Conservation (phyloP, 2,797 vertebrate species). For the Salarias fasciatus region DNA sequence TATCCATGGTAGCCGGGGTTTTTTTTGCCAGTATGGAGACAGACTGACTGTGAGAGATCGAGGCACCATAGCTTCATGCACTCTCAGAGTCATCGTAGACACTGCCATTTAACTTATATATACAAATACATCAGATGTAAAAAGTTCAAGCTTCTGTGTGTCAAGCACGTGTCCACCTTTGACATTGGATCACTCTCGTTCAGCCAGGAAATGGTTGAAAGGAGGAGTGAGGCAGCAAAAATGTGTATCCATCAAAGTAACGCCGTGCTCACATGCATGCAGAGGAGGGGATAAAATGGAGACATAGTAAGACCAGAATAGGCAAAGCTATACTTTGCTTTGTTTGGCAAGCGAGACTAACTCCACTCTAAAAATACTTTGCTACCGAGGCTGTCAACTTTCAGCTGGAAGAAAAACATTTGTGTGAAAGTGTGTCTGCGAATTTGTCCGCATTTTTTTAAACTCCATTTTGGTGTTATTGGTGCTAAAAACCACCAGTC, state of each 20-base stretch:
- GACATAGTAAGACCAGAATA: constrained; percentile 50
- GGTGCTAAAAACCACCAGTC: constrained; percentile 55
- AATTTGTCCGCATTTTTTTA: background rate
- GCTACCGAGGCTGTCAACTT: constrained; percentile 71
- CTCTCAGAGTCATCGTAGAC: constrained; percentile 45
- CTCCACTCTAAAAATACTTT: constrained; percentile 79
- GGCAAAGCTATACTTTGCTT: constrained; percentile 73
- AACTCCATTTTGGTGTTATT: constrained; percentile 4
- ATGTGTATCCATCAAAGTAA: constrained; percentile 23
- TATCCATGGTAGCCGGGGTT: constrained; percentile 41
- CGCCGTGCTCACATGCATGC: background rate
- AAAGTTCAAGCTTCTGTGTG: constrained; percentile 51
- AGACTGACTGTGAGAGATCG: constrained; percentile 75
- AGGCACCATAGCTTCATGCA: constrained; percentile 59
- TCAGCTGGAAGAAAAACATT: constrained; percentile 62
- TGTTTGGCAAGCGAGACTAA: constrained; percentile 74
- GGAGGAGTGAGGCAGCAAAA: constrained; percentile 18
- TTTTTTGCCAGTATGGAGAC: constrained; percentile 57
- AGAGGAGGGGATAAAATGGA: constrained; percentile 25
- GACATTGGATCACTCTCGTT: constrained; percentile 15
- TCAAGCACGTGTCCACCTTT: constrained; percentile 36
- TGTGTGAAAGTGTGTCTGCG: constrained; percentile 23
- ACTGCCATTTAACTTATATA: constrained; percentile 55
- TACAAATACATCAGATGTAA: constrained; percentile 70
- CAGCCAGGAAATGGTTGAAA: constrained; percentile 13